Base-by-base conservation (phyloP, 2,888 invertebrate species). In the Drosophila anomalipes region DNA sequence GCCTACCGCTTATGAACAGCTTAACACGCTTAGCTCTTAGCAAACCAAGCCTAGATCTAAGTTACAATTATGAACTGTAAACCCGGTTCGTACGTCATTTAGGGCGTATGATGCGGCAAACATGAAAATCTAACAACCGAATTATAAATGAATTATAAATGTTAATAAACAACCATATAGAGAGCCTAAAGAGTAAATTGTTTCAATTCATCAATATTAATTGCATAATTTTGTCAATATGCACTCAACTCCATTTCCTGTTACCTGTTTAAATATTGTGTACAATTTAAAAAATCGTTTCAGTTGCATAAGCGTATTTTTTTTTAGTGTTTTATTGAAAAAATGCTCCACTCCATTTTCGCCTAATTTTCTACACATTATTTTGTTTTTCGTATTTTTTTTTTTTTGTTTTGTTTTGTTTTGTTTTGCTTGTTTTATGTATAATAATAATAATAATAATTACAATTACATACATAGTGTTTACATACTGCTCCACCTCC, bases 321-420 rank as follows among this genome's bases (percentile, higher is more conserved):
- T 75, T 81, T 84, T 83, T 81, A 83, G 80, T 89, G 77, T 88
- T 88, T 88, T 89, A 89, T 88, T 90, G 85, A 87, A 87, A 88
- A 90, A 90, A 88, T 90, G 81, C 87, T 88, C 89, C 88, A 87
- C 81, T 89, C 88, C 88, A 72, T 88, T 87, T 87, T 79, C 77
- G 84, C 79, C 90, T 90, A 87, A 88, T 88, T 87, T 86, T 88
- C 89, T 90, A 87, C 82, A 88, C 77, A 87, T 60, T 74, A 65
- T 78, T 79, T 79, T 72, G 72, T 76, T 80, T 74, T 64, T 66
- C 74, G 47, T 81, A 64, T 62, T 57, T 71, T 70, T 60, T 60
- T 64, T 60, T 65, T 6, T 47, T 61, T 73, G 64, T 78, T 77
- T 79, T 72, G 69, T 73, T 79, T 74, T 66, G 59, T 71, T 47